Conservation (phyloP, 2,888 invertebrate genomes). For the Chrysopilus asiliformis region DNA sequence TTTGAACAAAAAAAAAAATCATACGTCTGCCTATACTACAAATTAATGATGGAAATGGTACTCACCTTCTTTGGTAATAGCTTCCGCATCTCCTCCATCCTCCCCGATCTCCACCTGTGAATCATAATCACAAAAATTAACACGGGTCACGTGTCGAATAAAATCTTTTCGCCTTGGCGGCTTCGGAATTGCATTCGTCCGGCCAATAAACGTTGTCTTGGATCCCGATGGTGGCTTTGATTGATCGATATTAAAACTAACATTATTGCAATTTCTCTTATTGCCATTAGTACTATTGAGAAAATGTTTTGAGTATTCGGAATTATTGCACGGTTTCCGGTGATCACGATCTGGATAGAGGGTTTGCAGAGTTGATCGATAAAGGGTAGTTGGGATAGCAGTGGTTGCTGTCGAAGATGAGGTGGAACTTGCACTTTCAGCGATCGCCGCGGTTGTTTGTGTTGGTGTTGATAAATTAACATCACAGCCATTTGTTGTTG, state of each 20-base stretch:
- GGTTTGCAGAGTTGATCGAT: not conserved
- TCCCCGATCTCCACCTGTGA: slow-evolving; percentile 51
- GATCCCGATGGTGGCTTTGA: slow-evolving; percentile 8
- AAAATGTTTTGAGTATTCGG: not conserved
- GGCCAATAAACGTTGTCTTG: too few species aligned
- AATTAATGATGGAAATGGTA: slow-evolving; percentile 11
- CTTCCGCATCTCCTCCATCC: slow-evolving; percentile 63
- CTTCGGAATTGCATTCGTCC: slow-evolving; percentile 29
- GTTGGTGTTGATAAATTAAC: slow-evolving; percentile 27
- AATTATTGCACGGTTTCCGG: not conserved
- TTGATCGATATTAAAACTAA: slow-evolving; percentile 16
- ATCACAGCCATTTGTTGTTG: slow-evolving; percentile 30
- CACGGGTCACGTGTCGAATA: slow-evolving; percentile 37
- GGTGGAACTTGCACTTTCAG: slow-evolving; percentile 16
- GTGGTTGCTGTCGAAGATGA: slow-evolving; percentile 33
- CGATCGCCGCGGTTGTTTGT: slow-evolving; percentile 25
- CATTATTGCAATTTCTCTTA: slow-evolving; percentile 13
- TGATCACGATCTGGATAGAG: not conserved
- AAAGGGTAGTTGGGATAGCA: slow-evolving; percentile 23
- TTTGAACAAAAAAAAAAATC: not conserved
- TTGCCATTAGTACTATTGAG: not conserved
- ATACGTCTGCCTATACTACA: not conserved
- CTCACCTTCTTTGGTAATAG: slow-evolving; percentile 80
- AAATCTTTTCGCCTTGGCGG: slow-evolving; percentile 30
- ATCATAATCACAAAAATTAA: slow-evolving; percentile 38